Conservation (phyloP, 2,113 vertebrate genomes). For the Sphaerodactylus townsendi region DNA sequence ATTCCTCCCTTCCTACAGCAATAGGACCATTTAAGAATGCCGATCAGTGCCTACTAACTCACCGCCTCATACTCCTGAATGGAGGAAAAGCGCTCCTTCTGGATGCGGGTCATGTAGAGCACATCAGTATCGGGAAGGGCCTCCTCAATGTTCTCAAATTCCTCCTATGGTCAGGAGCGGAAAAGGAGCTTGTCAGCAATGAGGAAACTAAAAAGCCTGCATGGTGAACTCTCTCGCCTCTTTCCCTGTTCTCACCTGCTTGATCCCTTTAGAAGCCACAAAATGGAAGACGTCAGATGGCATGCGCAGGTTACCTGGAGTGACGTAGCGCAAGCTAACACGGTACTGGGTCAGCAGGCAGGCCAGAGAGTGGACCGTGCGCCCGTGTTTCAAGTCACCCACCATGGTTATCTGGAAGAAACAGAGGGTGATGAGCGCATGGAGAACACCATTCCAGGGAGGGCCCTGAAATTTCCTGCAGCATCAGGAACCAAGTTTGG, state of each 20-base stretch:
- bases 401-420: slow-evolving; percentile 92
- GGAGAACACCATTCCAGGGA: background rate
- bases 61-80: slow-evolving; percentile 87
- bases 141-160: slow-evolving; percentile 93
- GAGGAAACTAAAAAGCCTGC: too few species aligned
- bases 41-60: slow-evolving; percentile 53
- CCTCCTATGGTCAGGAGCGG: slow-evolving; percentile 77
- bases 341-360: slow-evolving; percentile 94
- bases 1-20: too few species aligned
- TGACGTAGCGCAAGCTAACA: slow-evolving; percentile 91
- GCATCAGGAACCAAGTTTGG: fast-evolving
- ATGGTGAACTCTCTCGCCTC: fast-evolving
- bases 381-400: slow-evolving; percentile 95
- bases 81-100: slow-evolving; percentile 90
- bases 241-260: slow-evolving; percentile 81
- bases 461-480: fast-evolving
- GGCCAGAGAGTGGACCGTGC: slow-evolving; percentile 94
- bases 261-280: slow-evolving; percentile 90
- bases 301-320: slow-evolving; percentile 89
- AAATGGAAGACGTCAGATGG: slow-evolving; percentile 85
- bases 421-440: background rate
- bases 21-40: too few species aligned
- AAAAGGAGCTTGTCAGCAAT: fast-evolving
- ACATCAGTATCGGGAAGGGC: slow-evolving; percentile 92
- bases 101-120: slow-evolving; percentile 96